Evolutionary conservation across 2,113 vertebrate genomes (phyloP).

Genomic region (Istiophorus platypterus): DNA sequence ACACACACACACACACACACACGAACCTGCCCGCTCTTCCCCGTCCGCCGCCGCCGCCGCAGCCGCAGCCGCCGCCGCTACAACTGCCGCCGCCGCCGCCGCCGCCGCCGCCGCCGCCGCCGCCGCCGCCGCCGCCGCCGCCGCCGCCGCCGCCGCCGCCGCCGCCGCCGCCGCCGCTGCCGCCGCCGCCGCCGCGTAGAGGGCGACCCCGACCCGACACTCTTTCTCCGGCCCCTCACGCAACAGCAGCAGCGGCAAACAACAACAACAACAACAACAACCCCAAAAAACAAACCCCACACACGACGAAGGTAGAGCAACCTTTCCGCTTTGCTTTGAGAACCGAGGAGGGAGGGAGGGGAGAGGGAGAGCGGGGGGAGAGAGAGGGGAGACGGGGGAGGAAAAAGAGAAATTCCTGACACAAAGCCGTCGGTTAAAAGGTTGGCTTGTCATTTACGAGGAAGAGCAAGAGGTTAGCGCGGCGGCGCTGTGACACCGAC

Average conservation of each 20-base stretch:
- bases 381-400: constrained; percentile 21
- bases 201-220: constrained; percentile 87
- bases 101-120: no score
- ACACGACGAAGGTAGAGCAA: constrained; percentile 82
- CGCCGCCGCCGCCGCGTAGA: constrained; percentile 81
- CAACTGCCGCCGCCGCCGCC: no score
- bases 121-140: no score
- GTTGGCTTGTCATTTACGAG: constrained; percentile 90
- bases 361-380: no score
- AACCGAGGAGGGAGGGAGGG: constrained; percentile 48
- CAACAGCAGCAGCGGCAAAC: no score
- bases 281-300: constrained; percentile 9
- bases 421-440: constrained; percentile 91
- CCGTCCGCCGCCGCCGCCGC: no score
- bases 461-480: constrained; percentile 82
- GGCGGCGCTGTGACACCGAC: constrained; percentile 71
- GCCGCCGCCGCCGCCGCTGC: constrained; percentile 75
- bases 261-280: no score
- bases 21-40: no score
- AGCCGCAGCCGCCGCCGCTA: no score
- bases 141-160: no score
- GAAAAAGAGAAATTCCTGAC: constrained; percentile 78
- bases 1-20: no score
- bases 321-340: constrained; percentile 81
- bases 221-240: constrained; percentile 79